Evolutionary conservation across 2,888 invertebrate species (phyloP).

Genomic region (Andrena praecox): DNA sequence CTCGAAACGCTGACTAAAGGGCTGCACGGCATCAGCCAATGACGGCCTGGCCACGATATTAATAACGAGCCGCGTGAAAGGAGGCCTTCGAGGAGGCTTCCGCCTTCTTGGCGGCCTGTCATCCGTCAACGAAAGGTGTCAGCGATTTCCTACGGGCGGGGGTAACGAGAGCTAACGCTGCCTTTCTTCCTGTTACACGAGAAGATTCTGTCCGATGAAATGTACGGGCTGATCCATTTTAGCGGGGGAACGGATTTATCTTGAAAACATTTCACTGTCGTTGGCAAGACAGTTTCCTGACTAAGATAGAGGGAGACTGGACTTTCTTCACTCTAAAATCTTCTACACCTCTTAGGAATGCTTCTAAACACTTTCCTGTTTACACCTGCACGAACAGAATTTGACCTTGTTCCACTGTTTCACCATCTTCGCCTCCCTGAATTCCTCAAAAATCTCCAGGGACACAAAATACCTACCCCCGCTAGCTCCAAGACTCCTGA

Average conservation of each 20-base stretch:
- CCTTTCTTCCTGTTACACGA: background rate
- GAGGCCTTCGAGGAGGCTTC: slow-evolving; percentile 37
- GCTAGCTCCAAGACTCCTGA: background rate
- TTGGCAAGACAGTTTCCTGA: background rate
- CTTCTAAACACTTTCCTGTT: no score
- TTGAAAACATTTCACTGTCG: background rate
- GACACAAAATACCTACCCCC: no score
- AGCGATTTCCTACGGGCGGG: slow-evolving; percentile 21
- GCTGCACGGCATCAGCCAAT: slow-evolving; percentile 33
- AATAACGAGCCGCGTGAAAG: slow-evolving; percentile 44
- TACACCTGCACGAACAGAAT: no score
- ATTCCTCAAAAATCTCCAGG: no score
- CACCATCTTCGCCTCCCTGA: no score
- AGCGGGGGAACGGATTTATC: background rate
- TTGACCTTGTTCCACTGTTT: no score
- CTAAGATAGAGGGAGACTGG: no score
- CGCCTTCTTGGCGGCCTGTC: slow-evolving; percentile 20
- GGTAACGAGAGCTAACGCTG: slow-evolving; percentile 10
- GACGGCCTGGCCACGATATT: slow-evolving; percentile 28
- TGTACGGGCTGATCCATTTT: background rate
- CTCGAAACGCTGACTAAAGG: slow-evolving; percentile 72
- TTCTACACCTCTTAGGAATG: no score
- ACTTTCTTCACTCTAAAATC: no score
- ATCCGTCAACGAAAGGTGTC: slow-evolving; percentile 23
- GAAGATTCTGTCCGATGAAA: background rate